Percentiles rank a stretch among this genome's conserved stretches.
These are phyloP conservation scores for Caenorhabditis tropicalis DNA, from an alignment of 1,140 invertebrate genomes.

Conservation along the genomic window DNA sequence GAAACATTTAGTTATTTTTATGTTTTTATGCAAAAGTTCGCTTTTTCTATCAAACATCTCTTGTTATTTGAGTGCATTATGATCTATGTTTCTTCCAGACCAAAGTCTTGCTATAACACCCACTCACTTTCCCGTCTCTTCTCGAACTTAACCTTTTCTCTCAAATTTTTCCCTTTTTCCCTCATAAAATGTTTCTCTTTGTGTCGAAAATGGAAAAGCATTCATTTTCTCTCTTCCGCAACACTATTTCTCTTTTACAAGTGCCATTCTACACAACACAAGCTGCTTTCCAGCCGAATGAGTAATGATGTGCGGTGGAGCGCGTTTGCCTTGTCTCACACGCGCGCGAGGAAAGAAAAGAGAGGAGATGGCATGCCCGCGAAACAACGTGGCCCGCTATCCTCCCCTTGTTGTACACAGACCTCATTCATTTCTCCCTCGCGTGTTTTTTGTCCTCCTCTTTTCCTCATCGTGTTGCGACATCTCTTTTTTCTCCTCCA, in stretches of 20 bases:
- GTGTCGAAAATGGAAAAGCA: not conserved
- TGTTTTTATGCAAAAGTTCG: too few species aligned
- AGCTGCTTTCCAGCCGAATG: not conserved
- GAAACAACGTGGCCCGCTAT: not conserved
- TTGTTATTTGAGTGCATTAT: too few species aligned
- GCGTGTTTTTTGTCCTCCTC: slow-evolving; percentile 5
- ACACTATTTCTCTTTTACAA: not conserved
- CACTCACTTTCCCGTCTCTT: not conserved
- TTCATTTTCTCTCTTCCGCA: not conserved
- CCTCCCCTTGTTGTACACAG: slow-evolving; percentile 17
- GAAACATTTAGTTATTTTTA: too few species aligned
- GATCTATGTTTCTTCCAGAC: too few species aligned
- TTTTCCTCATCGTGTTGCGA: not conserved
- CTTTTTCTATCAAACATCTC: too few species aligned
- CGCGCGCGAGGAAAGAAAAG: not conserved
- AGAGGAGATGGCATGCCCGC: not conserved
- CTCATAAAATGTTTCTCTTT: slow-evolving; percentile 15
- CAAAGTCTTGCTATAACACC: not conserved
- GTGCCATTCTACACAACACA: not conserved
- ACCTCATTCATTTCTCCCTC: slow-evolving; percentile 30
- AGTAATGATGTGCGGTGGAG: not conserved
- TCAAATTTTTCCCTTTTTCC: not conserved
- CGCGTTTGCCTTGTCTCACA: not conserved
- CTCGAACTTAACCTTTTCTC: not conserved
- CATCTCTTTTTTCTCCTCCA: not conserved